Conservation (phyloP, 1,140 invertebrate species). For the Ridgeia piscesae region DNA sequence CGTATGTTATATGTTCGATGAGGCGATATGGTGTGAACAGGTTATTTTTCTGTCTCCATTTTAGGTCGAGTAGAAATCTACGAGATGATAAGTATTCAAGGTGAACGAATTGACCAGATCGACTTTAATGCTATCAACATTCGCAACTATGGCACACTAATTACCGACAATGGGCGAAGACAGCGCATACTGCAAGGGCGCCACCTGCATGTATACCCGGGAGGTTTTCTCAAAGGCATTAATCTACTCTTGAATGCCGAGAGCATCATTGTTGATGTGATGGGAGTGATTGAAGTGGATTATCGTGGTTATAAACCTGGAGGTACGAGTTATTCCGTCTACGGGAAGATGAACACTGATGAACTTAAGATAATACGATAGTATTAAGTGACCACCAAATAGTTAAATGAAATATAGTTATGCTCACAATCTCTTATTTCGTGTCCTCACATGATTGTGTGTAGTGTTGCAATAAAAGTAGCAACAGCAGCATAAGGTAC, state of each 20-base stretch:
- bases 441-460: no score
- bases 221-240: slow-evolving; percentile 32
- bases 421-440: no score
- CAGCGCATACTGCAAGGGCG: slow-evolving; percentile 36
- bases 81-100: slow-evolving; percentile 40
- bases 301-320: slow-evolving; percentile 35
- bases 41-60: background rate
- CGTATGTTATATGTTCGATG: no score
- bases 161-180: slow-evolving; percentile 36
- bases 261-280: slow-evolving; percentile 39
- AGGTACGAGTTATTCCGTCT: slow-evolving; percentile 29
- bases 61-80: slow-evolving; percentile 39
- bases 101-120: slow-evolving; percentile 37
- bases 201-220: slow-evolving; percentile 33
- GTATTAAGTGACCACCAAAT: no score
- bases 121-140: slow-evolving; percentile 40
- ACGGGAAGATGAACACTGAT: background rate
- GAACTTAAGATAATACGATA: background rate
- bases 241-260: slow-evolving; percentile 35
- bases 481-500: no score
- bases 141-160: slow-evolving; percentile 42
- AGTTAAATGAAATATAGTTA: no score
- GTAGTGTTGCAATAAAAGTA: no score
- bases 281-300: slow-evolving; percentile 40
- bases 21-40: no score